Base-by-base conservation (phyloP, 2,113 vertebrate genomes). In the Gobius niger region DNA sequence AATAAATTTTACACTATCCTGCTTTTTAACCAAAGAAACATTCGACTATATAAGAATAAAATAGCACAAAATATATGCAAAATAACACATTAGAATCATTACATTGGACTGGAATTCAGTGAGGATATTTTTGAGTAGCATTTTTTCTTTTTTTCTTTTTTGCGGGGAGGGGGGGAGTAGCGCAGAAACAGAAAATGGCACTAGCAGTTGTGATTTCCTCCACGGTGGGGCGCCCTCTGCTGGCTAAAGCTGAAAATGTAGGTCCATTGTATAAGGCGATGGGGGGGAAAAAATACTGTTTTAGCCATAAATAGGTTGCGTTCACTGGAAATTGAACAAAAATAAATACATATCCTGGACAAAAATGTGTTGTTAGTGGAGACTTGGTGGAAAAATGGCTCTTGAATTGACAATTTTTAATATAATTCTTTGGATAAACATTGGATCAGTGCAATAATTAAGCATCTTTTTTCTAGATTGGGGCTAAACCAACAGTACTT, bases 1-100 rank as follows among this genome's bases (percentile, higher is more conserved):
- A 92, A 92, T 92, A 92, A 82, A 88, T 92, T 92, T 90, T 90
- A 92, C 91, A 93, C 86, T 89, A 92, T 89, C 90, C 89, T 78
- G 89, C 87, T 89, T 83, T 87, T 83, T 87, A 91, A 92, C 89
- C 88, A 91, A 93, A 91, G 80, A 83, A 93, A 92, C 89, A 90
- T 88, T 89, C 83, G 88, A 93, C 92, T 92, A 92, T 90, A 57
- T 84, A 92, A 93, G 89, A 89, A 89, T 91, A 92, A 91, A 88
- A 87, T 87, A 89, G 88, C 89, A 91, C 91, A 91, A 91, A 91
- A 90, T 91, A 92, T 90, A 90, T 90, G 90, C 87, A 90, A 91
- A 85, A 34, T 34, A 86, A 76, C 62, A 91, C 88, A 89, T 84
- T 87, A 63, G 83, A 91, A 89, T 83, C 76, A 84, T 90, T 90